These are phyloP conservation scores for Hemicrepidius hirtus DNA, from an alignment of 2,888 invertebrate species.

Conservation along the genomic window DNA sequence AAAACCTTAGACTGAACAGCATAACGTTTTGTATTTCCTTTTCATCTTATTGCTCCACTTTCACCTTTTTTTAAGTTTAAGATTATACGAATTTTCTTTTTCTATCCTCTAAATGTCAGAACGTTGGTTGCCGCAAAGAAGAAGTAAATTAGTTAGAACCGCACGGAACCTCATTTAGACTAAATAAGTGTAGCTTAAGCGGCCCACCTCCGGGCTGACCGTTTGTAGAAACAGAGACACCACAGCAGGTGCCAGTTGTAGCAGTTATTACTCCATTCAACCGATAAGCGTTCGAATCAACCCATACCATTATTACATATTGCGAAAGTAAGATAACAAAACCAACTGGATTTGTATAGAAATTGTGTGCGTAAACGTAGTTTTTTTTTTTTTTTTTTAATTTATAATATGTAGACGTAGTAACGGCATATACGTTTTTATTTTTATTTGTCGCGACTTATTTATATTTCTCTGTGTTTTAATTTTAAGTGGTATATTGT, in stretches of 20 bases:
- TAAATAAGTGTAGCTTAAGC: slow-evolving; percentile 51
- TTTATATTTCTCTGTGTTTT: slow-evolving; percentile 38
- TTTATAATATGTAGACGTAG: slow-evolving; percentile 44
- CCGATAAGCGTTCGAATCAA: slow-evolving; percentile 34
- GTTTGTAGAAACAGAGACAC: slow-evolving; percentile 56
- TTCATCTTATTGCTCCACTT: slow-evolving; percentile 1
- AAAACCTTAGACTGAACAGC: slow-evolving; percentile 15
- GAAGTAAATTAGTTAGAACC: slow-evolving; percentile 51
- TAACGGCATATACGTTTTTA: slow-evolving; percentile 33
- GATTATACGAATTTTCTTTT: slow-evolving; percentile 24
- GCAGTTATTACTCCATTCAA: slow-evolving; percentile 32
- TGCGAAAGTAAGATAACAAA: slow-evolving; percentile 41
- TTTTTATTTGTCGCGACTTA: slow-evolving; percentile 23
- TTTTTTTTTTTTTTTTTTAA: slow-evolving; percentile 38
- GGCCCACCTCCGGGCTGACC: slow-evolving; percentile 26
- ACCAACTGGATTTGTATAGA: slow-evolving; percentile 46
- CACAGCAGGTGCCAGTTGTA: slow-evolving; percentile 56
- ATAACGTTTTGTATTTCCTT: neutral
- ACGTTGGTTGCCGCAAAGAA: slow-evolving; percentile 40
- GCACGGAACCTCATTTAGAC: slow-evolving; percentile 58
- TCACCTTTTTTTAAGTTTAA: neutral
- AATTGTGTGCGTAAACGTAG: slow-evolving; percentile 44
- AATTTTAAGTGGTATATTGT: slow-evolving; percentile 30
- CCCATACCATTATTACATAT: slow-evolving; percentile 29
- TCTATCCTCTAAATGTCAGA: slow-evolving; percentile 18